phyloP scores from a whole-genome alignment of 2,113 vertebrate species.

The Arothron firmamentum region DNA sequence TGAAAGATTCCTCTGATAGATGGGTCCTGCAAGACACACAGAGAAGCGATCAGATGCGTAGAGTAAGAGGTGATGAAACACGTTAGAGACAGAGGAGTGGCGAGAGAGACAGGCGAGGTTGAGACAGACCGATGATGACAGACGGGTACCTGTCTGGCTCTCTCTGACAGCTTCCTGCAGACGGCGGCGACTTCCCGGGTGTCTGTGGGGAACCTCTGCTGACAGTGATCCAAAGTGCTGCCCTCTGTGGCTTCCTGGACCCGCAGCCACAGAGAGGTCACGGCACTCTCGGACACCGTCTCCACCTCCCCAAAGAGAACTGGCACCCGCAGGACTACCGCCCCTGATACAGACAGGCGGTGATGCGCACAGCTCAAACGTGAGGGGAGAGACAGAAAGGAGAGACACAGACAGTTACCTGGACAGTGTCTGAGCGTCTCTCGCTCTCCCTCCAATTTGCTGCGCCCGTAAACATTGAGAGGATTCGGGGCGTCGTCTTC shows the following conservation, averaged over 20 bases:
- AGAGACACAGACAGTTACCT: conserved; percentile 69
- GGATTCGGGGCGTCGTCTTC: conserved; percentile 88
- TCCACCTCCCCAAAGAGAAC: conserved; percentile 91
- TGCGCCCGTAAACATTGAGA: conserved; percentile 89
- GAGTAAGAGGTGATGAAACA: too few species aligned
- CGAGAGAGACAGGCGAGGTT: conserved; percentile 7
- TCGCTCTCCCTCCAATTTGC: conserved; percentile 90
- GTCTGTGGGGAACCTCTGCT: conserved; percentile 89
- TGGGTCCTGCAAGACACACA: conserved; percentile 74
- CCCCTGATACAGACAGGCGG: conserved; percentile 64
- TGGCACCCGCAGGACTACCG: conserved; percentile 88
- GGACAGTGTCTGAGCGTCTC: conserved; percentile 84
- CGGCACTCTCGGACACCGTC: conserved; percentile 86
- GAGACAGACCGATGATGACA: neutral
- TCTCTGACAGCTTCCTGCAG: conserved; percentile 86
- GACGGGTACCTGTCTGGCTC: conserved; percentile 79
- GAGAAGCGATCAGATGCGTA: neutral
- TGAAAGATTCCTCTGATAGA: conserved; percentile 89
- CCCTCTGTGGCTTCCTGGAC: conserved; percentile 83
- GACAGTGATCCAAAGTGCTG: conserved; percentile 88
- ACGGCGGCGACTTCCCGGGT: conserved; percentile 85
- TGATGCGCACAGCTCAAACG: neutral
- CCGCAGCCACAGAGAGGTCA: conserved; percentile 86
- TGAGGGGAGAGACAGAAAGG: conserved; percentile 26
- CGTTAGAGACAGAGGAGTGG: too few species aligned